phyloP scores from a whole-genome alignment of 1,140 invertebrate species.

The Glossosoma conforme region DNA sequence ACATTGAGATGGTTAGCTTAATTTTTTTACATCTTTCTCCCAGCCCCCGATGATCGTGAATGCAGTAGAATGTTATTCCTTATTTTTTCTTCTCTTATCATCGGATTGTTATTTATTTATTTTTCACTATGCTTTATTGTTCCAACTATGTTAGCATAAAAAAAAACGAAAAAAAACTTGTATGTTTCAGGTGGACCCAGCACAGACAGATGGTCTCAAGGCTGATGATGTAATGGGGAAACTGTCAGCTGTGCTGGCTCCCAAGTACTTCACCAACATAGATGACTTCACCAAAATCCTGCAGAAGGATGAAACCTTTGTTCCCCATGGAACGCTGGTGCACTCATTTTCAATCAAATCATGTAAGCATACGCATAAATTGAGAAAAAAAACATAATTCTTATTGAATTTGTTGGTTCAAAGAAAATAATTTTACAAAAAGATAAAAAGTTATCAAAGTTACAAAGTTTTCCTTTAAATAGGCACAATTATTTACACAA shows the following conservation, averaged over 20 bases:
- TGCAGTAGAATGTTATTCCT: neutral
- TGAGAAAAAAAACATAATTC: neutral
- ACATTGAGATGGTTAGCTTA: no score
- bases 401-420: neutral
- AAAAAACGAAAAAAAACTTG: neutral
- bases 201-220: constrained; percentile 55
- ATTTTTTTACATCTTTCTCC: no score
- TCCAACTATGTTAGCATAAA: neutral
- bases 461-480: no score
- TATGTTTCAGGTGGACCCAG: constrained; percentile 44
- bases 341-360: constrained; percentile 54
- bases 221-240: constrained; percentile 77
- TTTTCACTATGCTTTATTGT: neutral
- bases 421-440: neutral
- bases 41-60: no score
- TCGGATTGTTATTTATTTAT: neutral
- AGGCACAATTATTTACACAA: no score
- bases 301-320: constrained; percentile 66
- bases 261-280: constrained; percentile 59
- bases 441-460: neutral
- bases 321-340: constrained; percentile 64
- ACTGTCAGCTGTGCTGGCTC: constrained; percentile 57
- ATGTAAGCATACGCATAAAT: constrained; percentile 26
- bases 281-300: constrained; percentile 65
- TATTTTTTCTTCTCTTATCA: neutral